Percentiles rank a stretch among this genome's conserved stretches.
phyloP scores from a whole-genome alignment of 2,797 vertebrate genomes.

The Anguilla obscura region DNA sequence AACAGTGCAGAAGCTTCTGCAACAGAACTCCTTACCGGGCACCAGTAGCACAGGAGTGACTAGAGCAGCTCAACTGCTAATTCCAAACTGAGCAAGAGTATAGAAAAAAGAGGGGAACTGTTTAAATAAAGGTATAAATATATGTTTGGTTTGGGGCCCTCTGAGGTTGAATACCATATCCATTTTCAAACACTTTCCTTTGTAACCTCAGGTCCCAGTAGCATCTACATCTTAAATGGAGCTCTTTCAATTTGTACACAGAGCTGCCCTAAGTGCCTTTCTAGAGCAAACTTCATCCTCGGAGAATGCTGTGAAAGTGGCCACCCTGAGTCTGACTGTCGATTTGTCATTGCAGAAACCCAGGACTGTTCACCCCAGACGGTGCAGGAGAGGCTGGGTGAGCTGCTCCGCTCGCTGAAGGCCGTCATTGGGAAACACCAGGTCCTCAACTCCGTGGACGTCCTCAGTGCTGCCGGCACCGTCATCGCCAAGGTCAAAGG shows the following conservation, averaged over 20 bases:
- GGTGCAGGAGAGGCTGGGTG: conserved; percentile 85
- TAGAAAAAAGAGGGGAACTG: not conserved
- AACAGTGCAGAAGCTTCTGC: too few species aligned
- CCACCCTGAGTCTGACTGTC: not conserved
- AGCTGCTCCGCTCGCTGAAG: conserved; percentile 86
- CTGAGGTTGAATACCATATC: not conserved
- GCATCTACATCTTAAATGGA: not conserved
- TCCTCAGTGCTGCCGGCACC: conserved; percentile 89
- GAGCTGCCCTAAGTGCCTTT: not conserved
- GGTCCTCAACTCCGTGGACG: conserved; percentile 88
- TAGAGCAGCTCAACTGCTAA: not conserved
- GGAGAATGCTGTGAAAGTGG: not conserved
- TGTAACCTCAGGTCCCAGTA: not conserved
- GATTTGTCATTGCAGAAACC: conserved; percentile 65
- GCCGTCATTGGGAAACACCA: conserved; percentile 89
- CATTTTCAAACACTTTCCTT: not conserved
- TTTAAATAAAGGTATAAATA: too few species aligned
- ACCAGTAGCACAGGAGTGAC: not conserved
- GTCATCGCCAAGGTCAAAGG: conserved; percentile 97
- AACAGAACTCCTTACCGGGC: too few species aligned
- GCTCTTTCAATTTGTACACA: not conserved
- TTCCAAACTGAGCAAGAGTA: not conserved
- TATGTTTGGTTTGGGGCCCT: not conserved
- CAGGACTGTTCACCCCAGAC: conserved; percentile 76
- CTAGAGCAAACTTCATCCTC: not conserved